Conservation (phyloP, 2,113 vertebrate genomes). For the Perognathus longimembris region DNA sequence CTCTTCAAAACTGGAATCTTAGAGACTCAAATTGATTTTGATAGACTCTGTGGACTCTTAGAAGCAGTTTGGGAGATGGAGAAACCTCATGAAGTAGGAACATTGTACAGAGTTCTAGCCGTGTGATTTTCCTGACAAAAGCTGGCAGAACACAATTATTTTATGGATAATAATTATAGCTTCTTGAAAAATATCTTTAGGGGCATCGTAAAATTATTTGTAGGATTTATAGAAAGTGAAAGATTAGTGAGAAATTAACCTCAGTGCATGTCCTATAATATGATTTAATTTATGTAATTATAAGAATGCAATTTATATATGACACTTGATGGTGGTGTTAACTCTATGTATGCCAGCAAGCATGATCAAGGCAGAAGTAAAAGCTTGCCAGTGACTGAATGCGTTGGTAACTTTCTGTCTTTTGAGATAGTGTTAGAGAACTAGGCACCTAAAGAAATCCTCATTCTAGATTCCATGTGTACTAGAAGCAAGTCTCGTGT, state of each 20-base stretch:
- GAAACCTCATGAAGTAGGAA: not conserved
- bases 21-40: not conserved
- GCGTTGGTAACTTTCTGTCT: not conserved
- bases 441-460: not conserved
- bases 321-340: not conserved
- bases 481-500: not conserved
- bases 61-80: not conserved
- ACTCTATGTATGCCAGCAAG: not conserved
- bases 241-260: not conserved
- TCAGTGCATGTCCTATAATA: not conserved
- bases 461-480: not conserved
- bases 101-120: not conserved
- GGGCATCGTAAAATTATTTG: slow-evolving; percentile 7
- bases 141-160: not conserved
- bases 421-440: slow-evolving; percentile 3
- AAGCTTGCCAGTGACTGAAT: not conserved
- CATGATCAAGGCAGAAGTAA: slow-evolving; percentile 1
- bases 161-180: slow-evolving; percentile 19
- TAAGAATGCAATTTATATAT: not conserved
- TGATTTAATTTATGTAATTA: slow-evolving; percentile 25
- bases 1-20: not conserved
- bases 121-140: not conserved
- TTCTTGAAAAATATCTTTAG: slow-evolving; percentile 13
- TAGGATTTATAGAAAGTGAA: not conserved
- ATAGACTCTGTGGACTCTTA: not conserved